phyloP scores from a whole-genome alignment of 2,113 vertebrate species.

The Glaucomys volans region DNA sequence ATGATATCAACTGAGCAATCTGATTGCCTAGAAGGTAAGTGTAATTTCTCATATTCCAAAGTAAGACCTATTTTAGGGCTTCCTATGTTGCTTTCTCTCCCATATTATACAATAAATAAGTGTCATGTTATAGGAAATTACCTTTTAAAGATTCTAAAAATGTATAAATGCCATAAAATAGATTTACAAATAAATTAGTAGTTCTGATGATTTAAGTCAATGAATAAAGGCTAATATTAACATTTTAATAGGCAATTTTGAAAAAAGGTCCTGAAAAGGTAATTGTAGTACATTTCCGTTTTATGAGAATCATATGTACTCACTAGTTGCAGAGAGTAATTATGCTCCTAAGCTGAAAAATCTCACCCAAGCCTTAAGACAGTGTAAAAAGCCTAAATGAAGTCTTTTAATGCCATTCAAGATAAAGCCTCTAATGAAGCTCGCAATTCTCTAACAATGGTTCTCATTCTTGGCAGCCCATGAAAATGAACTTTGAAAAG shows the following conservation, averaged over 20 bases:
- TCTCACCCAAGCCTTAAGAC: background rate
- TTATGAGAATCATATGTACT: background rate
- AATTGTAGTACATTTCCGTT: background rate
- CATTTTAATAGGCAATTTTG: slow-evolving; percentile 39
- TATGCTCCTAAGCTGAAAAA: slow-evolving; percentile 18
- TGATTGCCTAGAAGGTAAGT: background rate
- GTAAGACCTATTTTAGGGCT: background rate
- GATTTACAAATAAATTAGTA: slow-evolving; percentile 44
- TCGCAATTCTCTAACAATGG: background rate
- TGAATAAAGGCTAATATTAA: slow-evolving; percentile 42
- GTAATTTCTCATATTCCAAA: slow-evolving; percentile 27
- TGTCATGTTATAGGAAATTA: background rate
- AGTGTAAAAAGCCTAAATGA: slow-evolving; percentile 20
- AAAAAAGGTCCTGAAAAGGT: background rate
- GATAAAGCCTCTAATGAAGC: background rate
- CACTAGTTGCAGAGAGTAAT: slow-evolving; percentile 48
- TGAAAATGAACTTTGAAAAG: background rate
- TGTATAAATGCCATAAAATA: background rate
- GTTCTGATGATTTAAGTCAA: slow-evolving; percentile 6
- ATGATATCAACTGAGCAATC: background rate
- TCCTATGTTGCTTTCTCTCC: background rate
- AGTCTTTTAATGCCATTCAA: background rate
- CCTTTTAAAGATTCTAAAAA: background rate
- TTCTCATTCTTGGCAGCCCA: background rate
- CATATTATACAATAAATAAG: background rate